Conservation (phyloP, 2,888 invertebrate species). For the Plusia festucae region DNA sequence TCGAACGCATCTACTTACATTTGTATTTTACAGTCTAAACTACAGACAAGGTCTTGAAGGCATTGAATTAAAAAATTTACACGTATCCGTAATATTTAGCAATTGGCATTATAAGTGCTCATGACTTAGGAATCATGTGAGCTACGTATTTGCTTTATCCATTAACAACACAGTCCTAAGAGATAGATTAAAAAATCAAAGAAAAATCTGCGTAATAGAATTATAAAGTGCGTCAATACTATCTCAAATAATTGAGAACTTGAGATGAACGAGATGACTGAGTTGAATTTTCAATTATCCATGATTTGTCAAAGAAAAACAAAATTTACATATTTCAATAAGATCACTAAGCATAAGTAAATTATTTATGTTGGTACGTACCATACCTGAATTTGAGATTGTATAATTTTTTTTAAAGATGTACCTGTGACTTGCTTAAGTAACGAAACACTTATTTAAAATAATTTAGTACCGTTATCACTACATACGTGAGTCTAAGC, state of each 20-base stretch:
- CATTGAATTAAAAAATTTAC: background rate
- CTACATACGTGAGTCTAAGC: background rate
- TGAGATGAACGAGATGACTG: background rate
- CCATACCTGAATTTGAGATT: background rate
- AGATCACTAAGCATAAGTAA: too few relatives aligned
- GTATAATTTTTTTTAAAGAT: background rate
- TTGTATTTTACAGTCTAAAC: background rate
- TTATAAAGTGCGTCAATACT: background rate
- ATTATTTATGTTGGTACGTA: too few relatives aligned
- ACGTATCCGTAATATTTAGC: slow-evolving; percentile 1
- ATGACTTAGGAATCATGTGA: slow-evolving; percentile 1
- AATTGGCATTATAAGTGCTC: slow-evolving; percentile 3
- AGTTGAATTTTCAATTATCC: background rate
- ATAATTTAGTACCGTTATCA: background rate
- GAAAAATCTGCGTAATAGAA: background rate
- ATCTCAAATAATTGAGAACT: background rate
- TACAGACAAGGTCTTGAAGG: background rate
- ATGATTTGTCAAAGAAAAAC: background rate
- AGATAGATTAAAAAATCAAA: background rate
- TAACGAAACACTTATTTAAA: background rate
- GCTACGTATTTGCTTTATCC: background rate
- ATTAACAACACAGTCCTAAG: background rate
- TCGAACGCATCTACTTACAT: background rate
- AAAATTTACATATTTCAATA: slow-evolving; percentile 1
- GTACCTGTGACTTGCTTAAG: background rate